A percentile compares a stretch with the other conserved stretches of the same genome.
Evolutionary conservation across 2,888 invertebrate genomes (phyloP).

Genomic region (Ormia ochracea): DNA sequence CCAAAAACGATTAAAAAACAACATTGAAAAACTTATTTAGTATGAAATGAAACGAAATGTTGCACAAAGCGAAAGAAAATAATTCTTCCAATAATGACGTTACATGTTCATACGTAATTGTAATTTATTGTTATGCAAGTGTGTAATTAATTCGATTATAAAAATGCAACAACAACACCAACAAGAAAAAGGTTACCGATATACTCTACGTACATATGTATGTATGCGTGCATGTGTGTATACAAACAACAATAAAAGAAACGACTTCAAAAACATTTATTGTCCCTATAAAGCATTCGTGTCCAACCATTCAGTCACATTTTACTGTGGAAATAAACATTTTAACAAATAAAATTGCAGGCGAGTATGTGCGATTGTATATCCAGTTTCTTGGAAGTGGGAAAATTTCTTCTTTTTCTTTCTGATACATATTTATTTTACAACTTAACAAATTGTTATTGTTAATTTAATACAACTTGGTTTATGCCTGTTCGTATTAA

Average conservation of each 20-base stretch:
- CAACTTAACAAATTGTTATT: background rate
- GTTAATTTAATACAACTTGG: no score
- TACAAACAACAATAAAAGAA: background rate
- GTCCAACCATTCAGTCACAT: slow-evolving; percentile 41
- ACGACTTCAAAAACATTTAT: slow-evolving; percentile 28
- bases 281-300: slow-evolving; percentile 33
- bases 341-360: background rate
- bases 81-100: slow-evolving; percentile 61
- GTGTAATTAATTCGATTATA: slow-evolving; percentile 63
- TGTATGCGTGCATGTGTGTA: no score
- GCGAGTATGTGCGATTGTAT: no score
- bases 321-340: background rate
- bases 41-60: slow-evolving; percentile 46
- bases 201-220: no score
- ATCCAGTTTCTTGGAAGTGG: background rate
- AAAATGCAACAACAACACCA: slow-evolving; percentile 34
- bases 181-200: slow-evolving; percentile 44
- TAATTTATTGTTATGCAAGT: slow-evolving; percentile 64
- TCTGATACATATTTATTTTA: background rate
- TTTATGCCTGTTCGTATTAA: no score
- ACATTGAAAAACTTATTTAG: slow-evolving; percentile 31
- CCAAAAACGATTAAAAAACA: slow-evolving; percentile 42
- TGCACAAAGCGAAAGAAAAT: slow-evolving; percentile 51
- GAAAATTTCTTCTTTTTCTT: background rate
- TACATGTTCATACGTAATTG: slow-evolving; percentile 61